Base-by-base conservation (phyloP, 2,113 vertebrate species). In the Tragelaphus scriptus region DNA sequence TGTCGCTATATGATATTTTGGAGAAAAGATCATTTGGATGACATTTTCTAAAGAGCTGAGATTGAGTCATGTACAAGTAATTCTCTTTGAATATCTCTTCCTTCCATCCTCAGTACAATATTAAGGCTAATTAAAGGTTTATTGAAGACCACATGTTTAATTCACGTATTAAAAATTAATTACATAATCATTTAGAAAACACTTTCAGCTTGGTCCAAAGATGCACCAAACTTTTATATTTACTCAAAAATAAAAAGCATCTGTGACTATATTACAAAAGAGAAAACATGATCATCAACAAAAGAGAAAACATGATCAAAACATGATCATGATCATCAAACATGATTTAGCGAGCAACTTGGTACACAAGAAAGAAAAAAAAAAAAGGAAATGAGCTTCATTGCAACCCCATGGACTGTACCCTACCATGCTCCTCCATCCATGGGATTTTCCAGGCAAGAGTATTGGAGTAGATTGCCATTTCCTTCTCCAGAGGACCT, bases 81-180 rank as follows among this genome's bases (percentile, higher is more conserved):
- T 61, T 93, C n/a, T 90, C 82, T 96, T 86, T 91, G 51, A 96
- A 40, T 90, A 77, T 71, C n/a, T 87, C 81, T 65, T 47, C 47
- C 49, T 51, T 63, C 65, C 90, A 90, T 80, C 71, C 75, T 94
- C 55, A 95, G 55, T 32, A 92, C 55, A 90, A 90, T 19, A 92
- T 82, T 40, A 96, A 94, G n/a, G 28, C 44, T 71, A 85, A 96
- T n/a, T 93, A 71, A 95, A 96, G 53, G 30, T 55, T 96, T 90
- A 91, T 6, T 88, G 63, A 97, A 85, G 96, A 53, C 9, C 51
- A 93, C 53, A 12, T 21, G 15, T 63, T 85, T 8, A 82, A 94
- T 55, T 56, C 81, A 65, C 53, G 26, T 82, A 68, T 81, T 94
- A 65, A 89, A 93, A 96, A 88, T 1, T 88, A 81, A 85, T 51